phyloP scores from a whole-genome alignment of 2,113 vertebrate genomes.

The Pelobates fuscus region DNA sequence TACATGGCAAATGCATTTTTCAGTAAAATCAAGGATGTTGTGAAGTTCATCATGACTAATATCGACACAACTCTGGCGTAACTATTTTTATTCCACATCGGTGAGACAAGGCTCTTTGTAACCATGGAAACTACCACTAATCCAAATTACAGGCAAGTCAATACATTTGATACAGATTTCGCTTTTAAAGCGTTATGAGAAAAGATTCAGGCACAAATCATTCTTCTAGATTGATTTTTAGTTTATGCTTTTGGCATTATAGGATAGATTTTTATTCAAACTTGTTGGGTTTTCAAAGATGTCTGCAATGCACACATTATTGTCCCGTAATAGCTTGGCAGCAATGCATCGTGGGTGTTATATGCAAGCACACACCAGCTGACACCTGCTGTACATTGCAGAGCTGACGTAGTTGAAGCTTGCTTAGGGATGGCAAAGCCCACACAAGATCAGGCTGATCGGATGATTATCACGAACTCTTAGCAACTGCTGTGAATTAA shows the following conservation, averaged over 20 bases:
- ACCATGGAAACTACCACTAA: slow-evolving; percentile 71
- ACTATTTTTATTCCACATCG: slow-evolving; percentile 68
- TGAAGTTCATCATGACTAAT: slow-evolving; percentile 15
- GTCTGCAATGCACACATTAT: neutral
- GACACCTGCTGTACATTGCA: slow-evolving; percentile 46
- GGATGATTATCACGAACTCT: slow-evolving; percentile 36
- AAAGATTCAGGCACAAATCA: neutral
- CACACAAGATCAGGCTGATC: slow-evolving; percentile 50
- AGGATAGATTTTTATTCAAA: neutral
- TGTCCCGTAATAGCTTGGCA: slow-evolving; percentile 27
- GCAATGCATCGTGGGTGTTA: slow-evolving; percentile 40
- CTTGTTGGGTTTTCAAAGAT: neutral
- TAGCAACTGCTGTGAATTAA: slow-evolving; percentile 20
- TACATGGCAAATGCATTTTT: too few species aligned
- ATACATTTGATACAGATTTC: slow-evolving; percentile 63
- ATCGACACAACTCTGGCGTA: slow-evolving; percentile 64
- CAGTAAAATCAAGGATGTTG: neutral
- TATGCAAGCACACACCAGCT: slow-evolving; percentile 19
- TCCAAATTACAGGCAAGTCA: slow-evolving; percentile 75
- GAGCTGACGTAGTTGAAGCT: slow-evolving; percentile 24
- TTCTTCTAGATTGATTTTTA: slow-evolving; percentile 2
- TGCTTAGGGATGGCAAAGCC: slow-evolving; percentile 28
- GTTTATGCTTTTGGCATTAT: neutral
- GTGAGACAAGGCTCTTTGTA: slow-evolving; percentile 61
- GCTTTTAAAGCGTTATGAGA: neutral